Base-by-base conservation (phyloP, 2,888 invertebrate species). In the Catocala nupta region DNA sequence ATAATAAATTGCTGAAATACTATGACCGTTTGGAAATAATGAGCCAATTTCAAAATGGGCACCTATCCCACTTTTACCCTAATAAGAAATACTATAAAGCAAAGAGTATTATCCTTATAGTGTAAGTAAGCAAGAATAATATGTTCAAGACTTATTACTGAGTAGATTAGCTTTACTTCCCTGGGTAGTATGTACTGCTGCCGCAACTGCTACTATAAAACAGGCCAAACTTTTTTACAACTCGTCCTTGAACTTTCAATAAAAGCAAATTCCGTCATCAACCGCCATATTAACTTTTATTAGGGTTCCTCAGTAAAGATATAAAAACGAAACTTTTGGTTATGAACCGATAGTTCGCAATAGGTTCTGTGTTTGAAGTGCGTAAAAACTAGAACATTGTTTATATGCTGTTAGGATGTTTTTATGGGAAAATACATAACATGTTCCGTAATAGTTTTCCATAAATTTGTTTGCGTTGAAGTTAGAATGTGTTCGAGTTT, bases 241-340 rank as follows among this genome's bases (percentile, higher is more conserved):
- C 36, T 8, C 34, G 61, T 5, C 70, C 70, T 68, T 64, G 63
- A 67, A 63, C 49, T 54, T 50, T 25, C 43, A 56, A 36, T 36
- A 45, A 57, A 63, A 39, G 65, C 11, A 69, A 63, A 69, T 68
- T 63, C 63, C 62, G 69, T 73, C 68, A 75, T 78, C 76, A 73
- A 36, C 62, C 60, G 53, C 58, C 68, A 60, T 75, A 65, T 73
- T 71, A 75, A 63, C 65, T 69, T 77, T 75, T 77, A 75, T 78
- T 73, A 55, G 63, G 67, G 73, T 66, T 50, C 63, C 62, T 44
- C n/a, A 53, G 61, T 10, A 16, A 68, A 68, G 63, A 64, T 69
- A 69, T 74, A 77, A 75, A 75, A 77, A 65, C 62, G 61, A 65
- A 53, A 59, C 44, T 62, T 63, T 49, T 63, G 57, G 70, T 66